Conservation (phyloP, 2,888 invertebrate species). For the Acronicta aceris region DNA sequence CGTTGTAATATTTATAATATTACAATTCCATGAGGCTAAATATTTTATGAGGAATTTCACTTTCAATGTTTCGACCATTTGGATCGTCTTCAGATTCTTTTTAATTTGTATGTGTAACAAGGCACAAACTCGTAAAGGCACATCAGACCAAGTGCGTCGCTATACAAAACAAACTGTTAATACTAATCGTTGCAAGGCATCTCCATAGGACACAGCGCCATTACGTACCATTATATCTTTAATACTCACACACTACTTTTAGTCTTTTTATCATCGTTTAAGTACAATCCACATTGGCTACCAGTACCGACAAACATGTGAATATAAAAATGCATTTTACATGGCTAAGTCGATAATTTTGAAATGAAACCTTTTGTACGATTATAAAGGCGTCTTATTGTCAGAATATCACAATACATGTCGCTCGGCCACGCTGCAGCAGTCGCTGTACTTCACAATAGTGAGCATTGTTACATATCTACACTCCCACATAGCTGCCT, state of each 20-base stretch:
- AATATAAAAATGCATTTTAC: conserved; percentile 61
- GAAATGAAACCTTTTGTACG: conserved; percentile 67
- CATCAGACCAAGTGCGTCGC: conserved; percentile 63
- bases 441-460: conserved; percentile 31
- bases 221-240: conserved; percentile 57
- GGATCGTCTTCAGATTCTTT: too few species aligned
- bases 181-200: conserved; percentile 81
- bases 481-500: conserved; percentile 63
- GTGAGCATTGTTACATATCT: conserved; percentile 50
- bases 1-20: conserved; percentile 14
- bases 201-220: conserved; percentile 71
- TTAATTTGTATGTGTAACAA: conserved; percentile 6
- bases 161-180: conserved; percentile 70
- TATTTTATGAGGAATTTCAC: conserved; percentile 10
- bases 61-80: too few species aligned
- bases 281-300: conserved; percentile 73
- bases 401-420: conserved; percentile 81
- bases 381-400: conserved; percentile 75
- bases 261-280: conserved; percentile 80
- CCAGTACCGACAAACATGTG: conserved; percentile 41
- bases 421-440: conserved; percentile 47
- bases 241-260: conserved; percentile 76
- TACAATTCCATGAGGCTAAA: conserved; percentile 3
- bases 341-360: conserved; percentile 59
- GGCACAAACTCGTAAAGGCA: conserved; percentile 35